Evolutionary conservation across 2,797 vertebrate genomes (phyloP), one percentile per base, ranked within the genome.

Genomic region (Sebastolobus altivelis): DNA sequence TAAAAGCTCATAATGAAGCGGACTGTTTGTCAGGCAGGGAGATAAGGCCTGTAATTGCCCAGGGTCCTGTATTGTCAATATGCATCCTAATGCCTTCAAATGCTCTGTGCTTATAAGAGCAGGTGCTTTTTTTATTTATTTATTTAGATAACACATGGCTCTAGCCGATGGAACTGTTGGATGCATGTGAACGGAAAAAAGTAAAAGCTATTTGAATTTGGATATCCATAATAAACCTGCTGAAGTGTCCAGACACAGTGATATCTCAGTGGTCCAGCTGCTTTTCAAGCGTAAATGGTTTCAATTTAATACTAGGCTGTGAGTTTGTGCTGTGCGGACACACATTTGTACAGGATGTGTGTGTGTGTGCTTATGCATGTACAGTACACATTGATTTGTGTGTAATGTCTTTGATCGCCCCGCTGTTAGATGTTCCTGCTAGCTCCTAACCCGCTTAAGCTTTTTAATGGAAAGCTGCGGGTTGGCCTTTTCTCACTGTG

Each of bases 1-100:
- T 92, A 92, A 92, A 92, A 94, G 88, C 88, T 79, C 60, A 82
- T 90, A 89, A 92, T 93, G 88, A 88, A 89, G 86, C 63, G 0
- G 58, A 83, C 73, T 87, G 86, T 92, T 91, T 91, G 80, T 90
- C 87, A 87, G 83, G 59, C 71, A 73, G 78, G 59, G 90, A 90
- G 88, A 92, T 91, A 90, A 93, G 84, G 75, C 79, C 81, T 88
- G 76, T 93, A 93, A 93, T 91, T 91, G 86, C 80, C 72, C 35
- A 61, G 75, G 79, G 83, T 86, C 77, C 70, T 82, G 76, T 81
- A 66, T 75, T 84, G 85, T 88, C 82, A 90, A 83, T 87, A 87
- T 89, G 68, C 84, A 87, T 83, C 88, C 71, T 79, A 81, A 82
- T 85, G 61, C 75, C 81, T 86, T 81, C 80, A 78, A 88, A 81